Conservation (phyloP, 2,113 vertebrate genomes). For the Vulpes vulpes region DNA sequence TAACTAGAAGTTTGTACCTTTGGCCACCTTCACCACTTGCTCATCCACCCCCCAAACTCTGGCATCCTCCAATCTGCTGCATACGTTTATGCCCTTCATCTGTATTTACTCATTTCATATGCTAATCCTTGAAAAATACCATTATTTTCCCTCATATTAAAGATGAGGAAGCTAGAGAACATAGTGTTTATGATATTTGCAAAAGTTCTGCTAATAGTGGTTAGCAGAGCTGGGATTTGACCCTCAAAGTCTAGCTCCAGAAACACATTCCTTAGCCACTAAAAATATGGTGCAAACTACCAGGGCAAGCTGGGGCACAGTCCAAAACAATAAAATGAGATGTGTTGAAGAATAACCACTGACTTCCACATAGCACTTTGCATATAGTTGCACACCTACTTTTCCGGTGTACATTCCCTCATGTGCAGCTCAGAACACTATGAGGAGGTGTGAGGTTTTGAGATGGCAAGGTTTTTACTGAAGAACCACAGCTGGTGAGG, state of each 20-base stretch:
- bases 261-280: not conserved
- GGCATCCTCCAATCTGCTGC: not conserved
- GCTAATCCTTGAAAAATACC: not conserved
- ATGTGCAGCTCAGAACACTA: too few relatives aligned
- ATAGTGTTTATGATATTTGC: not conserved
- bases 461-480: not conserved
- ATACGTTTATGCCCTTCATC: not conserved
- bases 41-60: not conserved
- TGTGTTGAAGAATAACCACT: not conserved
- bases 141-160: not conserved
- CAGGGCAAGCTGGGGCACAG: not conserved
- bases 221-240: not conserved
- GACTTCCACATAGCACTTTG: not conserved
- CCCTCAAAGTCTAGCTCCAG: not conserved
- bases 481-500: not conserved
- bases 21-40: not conserved
- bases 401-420: too few relatives aligned
- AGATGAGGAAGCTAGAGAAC: not conserved
- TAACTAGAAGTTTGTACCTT: not conserved
- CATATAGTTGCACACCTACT: not conserved
- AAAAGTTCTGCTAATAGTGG: not conserved
- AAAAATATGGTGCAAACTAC: not conserved
- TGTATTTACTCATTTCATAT: not conserved
- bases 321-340: not conserved
- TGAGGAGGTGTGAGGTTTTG: accelerated